phyloP scores from a whole-genome alignment of 2,113 vertebrate species.

The Rhineura floridana region DNA sequence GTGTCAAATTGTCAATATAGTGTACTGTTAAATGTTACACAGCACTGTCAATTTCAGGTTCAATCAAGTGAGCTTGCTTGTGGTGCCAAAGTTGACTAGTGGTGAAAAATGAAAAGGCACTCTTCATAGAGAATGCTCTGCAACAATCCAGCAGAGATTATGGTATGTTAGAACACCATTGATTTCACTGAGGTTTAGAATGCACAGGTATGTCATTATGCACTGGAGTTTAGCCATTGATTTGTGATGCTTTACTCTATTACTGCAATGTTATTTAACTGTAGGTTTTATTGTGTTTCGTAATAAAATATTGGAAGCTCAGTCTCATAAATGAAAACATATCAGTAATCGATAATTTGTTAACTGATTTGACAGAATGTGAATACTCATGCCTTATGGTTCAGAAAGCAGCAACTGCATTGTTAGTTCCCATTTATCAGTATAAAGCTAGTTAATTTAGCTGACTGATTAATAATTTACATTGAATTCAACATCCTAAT shows the following conservation, averaged over 20 bases:
- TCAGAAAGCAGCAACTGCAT: conserved; percentile 71
- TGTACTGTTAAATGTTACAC: background rate
- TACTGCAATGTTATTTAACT: background rate
- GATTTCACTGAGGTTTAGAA: background rate
- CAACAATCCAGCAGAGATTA: background rate
- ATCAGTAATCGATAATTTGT: conserved; percentile 69
- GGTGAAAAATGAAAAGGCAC: background rate
- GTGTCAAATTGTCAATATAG: background rate
- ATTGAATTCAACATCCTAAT: conserved; percentile 67
- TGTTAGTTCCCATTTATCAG: conserved; percentile 74
- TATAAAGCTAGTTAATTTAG: conserved; percentile 69
- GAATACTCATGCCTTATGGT: conserved; percentile 66
- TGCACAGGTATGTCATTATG: background rate
- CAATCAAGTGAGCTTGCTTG: background rate
- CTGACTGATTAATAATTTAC: conserved; percentile 71
- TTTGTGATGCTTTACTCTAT: conserved; percentile 37
- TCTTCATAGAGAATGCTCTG: background rate
- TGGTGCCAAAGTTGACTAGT: background rate
- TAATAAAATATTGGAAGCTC: conserved; percentile 61
- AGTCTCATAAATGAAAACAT: conserved; percentile 65
- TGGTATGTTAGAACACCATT: background rate
- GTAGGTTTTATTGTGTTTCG: conserved; percentile 44
- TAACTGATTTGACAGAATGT: conserved; percentile 56
- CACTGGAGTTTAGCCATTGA: conserved; percentile 18
- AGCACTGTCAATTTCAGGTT: background rate